phyloP scores from a whole-genome alignment of 2,888 invertebrate species.

The Epistrophe grossulariae region DNA sequence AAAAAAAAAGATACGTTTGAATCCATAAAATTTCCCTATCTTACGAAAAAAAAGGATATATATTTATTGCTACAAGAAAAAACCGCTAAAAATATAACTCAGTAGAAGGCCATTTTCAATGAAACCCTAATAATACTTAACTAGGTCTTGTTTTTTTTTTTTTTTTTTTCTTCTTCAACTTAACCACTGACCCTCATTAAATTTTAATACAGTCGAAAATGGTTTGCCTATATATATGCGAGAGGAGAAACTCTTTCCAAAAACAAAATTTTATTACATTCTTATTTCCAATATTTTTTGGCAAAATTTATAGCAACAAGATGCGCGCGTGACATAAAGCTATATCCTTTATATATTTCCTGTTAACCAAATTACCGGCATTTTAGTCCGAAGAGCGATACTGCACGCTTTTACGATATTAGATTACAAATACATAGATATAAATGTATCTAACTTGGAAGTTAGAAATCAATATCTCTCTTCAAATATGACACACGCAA shows the following conservation, averaged over 20 bases:
- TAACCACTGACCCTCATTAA: conserved; percentile 74
- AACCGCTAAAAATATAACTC: conserved; percentile 66
- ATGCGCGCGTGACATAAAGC: conserved; percentile 51
- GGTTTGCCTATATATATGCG: background rate
- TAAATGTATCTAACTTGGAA: conserved; percentile 4
- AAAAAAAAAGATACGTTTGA: conserved; percentile 4
- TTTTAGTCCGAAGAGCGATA: conserved; percentile 37
- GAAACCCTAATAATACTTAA: conserved; percentile 69
- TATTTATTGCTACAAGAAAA: conserved; percentile 22
- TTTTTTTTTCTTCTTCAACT: conserved; percentile 33
- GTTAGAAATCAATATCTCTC: conserved; percentile 67
- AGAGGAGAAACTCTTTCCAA: background rate
- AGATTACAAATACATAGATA: background rate
- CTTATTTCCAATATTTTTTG: conserved; percentile 33
- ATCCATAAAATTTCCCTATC: conserved; percentile 28
- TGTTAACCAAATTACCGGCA: conserved; percentile 51
- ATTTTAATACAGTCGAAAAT: conserved; percentile 62
- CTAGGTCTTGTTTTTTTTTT: conserved; percentile 49
- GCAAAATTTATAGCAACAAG: conserved; percentile 58
- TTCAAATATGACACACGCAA: conserved; percentile 54
- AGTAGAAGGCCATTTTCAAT: conserved; percentile 69
- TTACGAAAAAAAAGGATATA: conserved; percentile 4
- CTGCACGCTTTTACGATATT: conserved; percentile 28
- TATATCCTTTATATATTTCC: conserved; percentile 36
- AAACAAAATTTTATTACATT: conserved; percentile 51